phyloP scores from a whole-genome alignment of 2,888 invertebrate genomes.

The Nasonovia ribisnigri region DNA sequence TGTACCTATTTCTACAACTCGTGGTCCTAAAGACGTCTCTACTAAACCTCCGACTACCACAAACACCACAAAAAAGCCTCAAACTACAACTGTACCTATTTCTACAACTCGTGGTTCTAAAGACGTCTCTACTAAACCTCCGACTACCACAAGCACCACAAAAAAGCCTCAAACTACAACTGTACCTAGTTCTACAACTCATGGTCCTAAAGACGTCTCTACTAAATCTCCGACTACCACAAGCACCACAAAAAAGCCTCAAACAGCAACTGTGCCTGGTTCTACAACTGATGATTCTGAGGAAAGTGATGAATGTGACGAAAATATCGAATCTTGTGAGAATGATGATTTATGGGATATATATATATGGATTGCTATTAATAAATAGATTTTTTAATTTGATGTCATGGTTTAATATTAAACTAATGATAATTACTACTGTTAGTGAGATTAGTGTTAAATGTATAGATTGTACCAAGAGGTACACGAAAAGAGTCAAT shows the following conservation, averaged over 20 bases:
- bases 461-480: not conserved
- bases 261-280: not conserved
- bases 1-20: not conserved
- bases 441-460: not conserved
- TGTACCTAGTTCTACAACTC: not conserved
- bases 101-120: not conserved
- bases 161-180: not conserved
- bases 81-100: not conserved
- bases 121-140: not conserved
- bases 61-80: rapidly evolving
- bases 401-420: not conserved
- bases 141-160: not conserved
- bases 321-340: not conserved
- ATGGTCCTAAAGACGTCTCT: not conserved
- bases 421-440: not conserved
- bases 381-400: not conserved
- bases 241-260: not conserved
- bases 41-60: not conserved
- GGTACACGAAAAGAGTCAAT: not conserved
- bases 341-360: not conserved
- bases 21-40: not conserved
- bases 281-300: not conserved
- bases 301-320: too few species aligned
- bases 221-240: not conserved
- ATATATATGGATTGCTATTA: not conserved